Conservation (phyloP, 37 sponge, comb jelly and placozoan genomes). For the Haliclona indistincta region DNA sequence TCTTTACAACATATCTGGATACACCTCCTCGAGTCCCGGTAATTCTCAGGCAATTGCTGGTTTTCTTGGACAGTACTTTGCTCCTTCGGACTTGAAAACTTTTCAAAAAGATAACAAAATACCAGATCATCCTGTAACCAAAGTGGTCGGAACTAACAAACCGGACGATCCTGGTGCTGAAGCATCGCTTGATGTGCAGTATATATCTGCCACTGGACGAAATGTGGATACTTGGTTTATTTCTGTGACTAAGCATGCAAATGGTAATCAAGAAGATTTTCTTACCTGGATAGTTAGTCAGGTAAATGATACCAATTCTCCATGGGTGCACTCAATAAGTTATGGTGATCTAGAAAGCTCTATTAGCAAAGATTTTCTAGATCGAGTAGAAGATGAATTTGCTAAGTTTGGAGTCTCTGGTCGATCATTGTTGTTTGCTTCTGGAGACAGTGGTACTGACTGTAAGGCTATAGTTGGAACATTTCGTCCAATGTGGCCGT, state of each 20-base stretch:
- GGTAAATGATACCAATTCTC: conserved; percentile 72
- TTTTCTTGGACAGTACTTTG: conserved; percentile 87
- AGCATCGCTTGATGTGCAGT: conserved; percentile 92
- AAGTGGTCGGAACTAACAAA: conserved; percentile 59
- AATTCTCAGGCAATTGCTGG: conserved; percentile 89
- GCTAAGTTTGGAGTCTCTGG: conserved; percentile 90
- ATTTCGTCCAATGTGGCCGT: conserved; percentile 75
- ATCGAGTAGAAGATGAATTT: conserved; percentile 80
- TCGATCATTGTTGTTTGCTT: conserved; percentile 81
- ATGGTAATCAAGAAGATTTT: conserved; percentile 86
- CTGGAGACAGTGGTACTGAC: conserved; percentile 76
- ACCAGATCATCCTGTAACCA: conserved; percentile 47
- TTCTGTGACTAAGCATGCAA: conserved; percentile 52
- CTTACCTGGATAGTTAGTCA: conserved; percentile 78
- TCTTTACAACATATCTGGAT: conserved; percentile 74
- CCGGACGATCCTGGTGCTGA: conserved; percentile 66
- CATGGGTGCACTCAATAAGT: conserved; percentile 88
- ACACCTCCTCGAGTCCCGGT: conserved; percentile 37
- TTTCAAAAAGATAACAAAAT: conserved; percentile 74
- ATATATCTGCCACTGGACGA: conserved; percentile 72
- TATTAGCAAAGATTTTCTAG: conserved; percentile 50
- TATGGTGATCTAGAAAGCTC: conserved; percentile 83
- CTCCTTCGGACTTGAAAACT: conserved; percentile 63
- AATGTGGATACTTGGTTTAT: conserved; percentile 78
- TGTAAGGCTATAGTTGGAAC: conserved; percentile 13